Evolutionary conservation across 2,888 invertebrate species (phyloP).

Genomic region (Schizaphis graminum): DNA sequence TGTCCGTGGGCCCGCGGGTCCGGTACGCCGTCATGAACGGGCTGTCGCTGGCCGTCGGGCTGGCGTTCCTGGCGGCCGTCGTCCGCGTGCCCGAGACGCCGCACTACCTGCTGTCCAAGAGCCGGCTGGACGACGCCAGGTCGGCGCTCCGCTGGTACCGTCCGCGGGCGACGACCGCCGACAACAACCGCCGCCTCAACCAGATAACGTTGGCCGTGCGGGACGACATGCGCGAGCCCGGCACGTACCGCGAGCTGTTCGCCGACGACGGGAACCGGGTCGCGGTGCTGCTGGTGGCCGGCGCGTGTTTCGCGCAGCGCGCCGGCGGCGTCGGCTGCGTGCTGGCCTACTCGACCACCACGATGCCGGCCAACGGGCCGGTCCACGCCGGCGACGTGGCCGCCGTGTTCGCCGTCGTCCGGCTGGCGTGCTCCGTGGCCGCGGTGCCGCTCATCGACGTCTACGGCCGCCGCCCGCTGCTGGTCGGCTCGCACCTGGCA

Average conservation of each 20-base stretch:
- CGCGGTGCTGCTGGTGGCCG: conserved; percentile 68
- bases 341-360: conserved; percentile 67
- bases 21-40: background rate
- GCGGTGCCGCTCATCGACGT: conserved; percentile 67
- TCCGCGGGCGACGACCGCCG: background rate
- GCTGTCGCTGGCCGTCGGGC: background rate
- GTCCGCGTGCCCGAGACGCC: conserved; percentile 4
- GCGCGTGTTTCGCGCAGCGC: conserved; percentile 67
- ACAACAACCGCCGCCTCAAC: background rate
- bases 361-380: conserved; percentile 66
- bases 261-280: conserved; percentile 66
- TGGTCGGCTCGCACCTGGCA: conserved; percentile 66
- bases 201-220: background rate
- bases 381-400: conserved; percentile 32
- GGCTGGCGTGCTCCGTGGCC: conserved; percentile 66
- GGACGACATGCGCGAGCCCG: background rate
- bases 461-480: conserved; percentile 67
- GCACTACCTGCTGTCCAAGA: background rate
- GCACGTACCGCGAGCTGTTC: conserved; percentile 66
- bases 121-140: background rate
- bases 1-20: conserved; percentile 56
- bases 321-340: conserved; percentile 68
- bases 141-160: background rate
- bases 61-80: background rate
- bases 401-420: conserved; percentile 67